Conservation (phyloP, 2,888 invertebrate genomes). For the Oegoconia quadripuncta region DNA sequence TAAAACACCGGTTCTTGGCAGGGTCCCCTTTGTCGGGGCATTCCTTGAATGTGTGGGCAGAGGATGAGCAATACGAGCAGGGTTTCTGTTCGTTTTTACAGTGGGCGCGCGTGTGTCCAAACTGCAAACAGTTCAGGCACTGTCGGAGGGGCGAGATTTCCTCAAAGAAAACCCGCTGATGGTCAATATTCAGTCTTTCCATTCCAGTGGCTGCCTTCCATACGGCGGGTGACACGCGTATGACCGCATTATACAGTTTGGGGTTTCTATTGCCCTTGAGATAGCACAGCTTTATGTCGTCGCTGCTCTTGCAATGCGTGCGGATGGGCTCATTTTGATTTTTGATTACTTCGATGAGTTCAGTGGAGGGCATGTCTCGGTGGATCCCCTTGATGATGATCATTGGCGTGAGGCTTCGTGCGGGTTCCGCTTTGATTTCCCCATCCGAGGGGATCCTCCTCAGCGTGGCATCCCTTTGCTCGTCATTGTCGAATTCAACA, state of each 20-base stretch:
- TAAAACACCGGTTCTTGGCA: not conserved
- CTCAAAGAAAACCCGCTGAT: constrained; percentile 10
- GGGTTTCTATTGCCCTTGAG: not conserved
- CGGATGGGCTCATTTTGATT: not conserved
- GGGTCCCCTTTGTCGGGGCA: not conserved
- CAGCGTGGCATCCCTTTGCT: not conserved
- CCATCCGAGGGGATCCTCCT: not conserved
- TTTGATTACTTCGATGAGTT: not conserved
- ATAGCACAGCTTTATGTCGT: not conserved
- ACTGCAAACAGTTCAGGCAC: constrained; percentile 9
- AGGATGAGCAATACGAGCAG: not conserved
- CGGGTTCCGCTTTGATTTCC: not conserved
- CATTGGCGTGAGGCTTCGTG: constrained; percentile 3
- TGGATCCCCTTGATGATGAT: constrained; percentile 4
- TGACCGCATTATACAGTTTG: constrained; percentile 4
- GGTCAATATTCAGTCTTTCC: constrained; percentile 5
- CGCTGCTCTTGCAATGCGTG: not conserved
- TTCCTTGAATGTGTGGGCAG: not conserved
- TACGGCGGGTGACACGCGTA: not conserved
- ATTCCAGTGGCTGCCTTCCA: not conserved
- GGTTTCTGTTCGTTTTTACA: not conserved
- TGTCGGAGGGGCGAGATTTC: constrained; percentile 7
- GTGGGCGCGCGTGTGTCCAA: constrained; percentile 5
- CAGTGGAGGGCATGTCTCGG: not conserved
- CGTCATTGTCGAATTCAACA: not conserved